Conservation (phyloP, 2,113 vertebrate genomes). For the Petroica traversi region DNA sequence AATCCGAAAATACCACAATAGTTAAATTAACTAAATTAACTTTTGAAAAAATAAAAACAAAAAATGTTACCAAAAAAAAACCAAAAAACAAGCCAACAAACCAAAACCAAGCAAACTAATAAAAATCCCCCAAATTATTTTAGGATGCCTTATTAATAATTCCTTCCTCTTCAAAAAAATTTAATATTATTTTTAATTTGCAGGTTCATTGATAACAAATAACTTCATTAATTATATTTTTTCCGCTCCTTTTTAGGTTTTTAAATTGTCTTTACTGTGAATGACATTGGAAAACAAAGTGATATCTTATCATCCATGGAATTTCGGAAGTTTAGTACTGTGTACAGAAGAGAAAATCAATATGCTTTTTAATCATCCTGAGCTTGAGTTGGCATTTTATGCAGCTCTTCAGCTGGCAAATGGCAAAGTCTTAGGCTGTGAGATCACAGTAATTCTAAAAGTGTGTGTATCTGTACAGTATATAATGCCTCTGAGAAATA, state of each 20-base stretch:
- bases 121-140: rapidly evolving
- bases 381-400: neutral
- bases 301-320: neutral
- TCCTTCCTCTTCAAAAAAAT: neutral
- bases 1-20: neutral
- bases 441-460: neutral
- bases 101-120: rapidly evolving
- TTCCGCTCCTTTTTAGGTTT: neutral
- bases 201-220: conserved; percentile 4
- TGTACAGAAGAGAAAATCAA: neutral
- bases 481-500: neutral
- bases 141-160: neutral
- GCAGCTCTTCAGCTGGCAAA: neutral
- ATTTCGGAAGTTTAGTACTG: neutral
- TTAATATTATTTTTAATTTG: conserved; percentile 34
- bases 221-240: conserved; percentile 10
- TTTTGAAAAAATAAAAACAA: neutral
- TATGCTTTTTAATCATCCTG: neutral
- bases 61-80: rapidly evolving
- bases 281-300: neutral
- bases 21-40: neutral
- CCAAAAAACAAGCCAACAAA: rapidly evolving
- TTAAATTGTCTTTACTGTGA: neutral
- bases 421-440: neutral
- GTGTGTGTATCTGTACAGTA: neutral